phyloP scores from a whole-genome alignment of 2,113 vertebrate genomes.

The Ciconia maguari region DNA sequence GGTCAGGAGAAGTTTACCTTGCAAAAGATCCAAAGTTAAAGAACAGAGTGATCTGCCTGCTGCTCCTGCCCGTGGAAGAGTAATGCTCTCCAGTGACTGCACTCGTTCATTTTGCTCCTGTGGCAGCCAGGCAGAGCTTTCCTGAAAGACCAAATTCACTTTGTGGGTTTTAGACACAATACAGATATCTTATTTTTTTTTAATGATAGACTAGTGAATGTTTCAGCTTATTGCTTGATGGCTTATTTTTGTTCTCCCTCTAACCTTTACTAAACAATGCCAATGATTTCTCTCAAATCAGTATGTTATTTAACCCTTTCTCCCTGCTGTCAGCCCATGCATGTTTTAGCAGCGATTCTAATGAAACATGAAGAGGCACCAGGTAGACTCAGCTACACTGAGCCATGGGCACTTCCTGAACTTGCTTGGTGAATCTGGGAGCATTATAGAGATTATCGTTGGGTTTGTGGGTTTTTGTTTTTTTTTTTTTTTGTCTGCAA shows the following conservation, averaged over 20 bases:
- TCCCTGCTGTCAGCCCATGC: background rate
- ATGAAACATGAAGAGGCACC: background rate
- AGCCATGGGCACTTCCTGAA: slow-evolving; percentile 42
- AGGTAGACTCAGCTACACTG: slow-evolving; percentile 5
- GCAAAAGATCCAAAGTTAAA: background rate
- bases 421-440: slow-evolving; percentile 39
- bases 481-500: slow-evolving; percentile 52
- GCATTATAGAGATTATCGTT: background rate
- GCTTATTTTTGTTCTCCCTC: background rate
- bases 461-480: background rate
- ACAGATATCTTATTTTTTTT: background rate
- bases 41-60: background rate
- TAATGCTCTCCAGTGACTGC: background rate
- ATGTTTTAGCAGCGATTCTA: slow-evolving; percentile 9
- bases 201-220: background rate
- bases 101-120: background rate
- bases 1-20: background rate
- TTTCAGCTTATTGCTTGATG: background rate
- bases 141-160: background rate
- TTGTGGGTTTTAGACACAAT: background rate
- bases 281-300: background rate
- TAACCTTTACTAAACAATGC: slow-evolving; percentile 65
- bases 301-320: background rate
- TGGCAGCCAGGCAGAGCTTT: background rate
- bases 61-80: background rate